Evolutionary conservation across 2,797 vertebrate genomes (phyloP), one percentile per base, ranked within the genome.

Genomic region (Atherinosoma microstoma): DNA sequence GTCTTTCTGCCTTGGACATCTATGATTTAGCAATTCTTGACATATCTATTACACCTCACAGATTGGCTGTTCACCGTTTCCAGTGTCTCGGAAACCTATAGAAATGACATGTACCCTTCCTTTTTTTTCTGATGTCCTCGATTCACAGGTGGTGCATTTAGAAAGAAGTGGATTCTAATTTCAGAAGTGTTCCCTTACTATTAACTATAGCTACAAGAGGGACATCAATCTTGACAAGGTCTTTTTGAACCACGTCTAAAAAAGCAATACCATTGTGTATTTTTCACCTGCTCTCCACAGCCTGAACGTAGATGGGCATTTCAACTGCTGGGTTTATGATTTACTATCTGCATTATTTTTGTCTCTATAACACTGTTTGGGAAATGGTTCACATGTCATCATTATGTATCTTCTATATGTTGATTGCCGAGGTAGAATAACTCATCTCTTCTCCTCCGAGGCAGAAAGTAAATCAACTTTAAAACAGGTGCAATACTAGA

Each of bases 21-120:
- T 94, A 94, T 95, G 95, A 96, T 95, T 96, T 96, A 95, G 94
- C 93, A 94, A 94, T 94, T 95, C 95, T 93, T 96, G 94, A 95
- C 95, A 96, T 94, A 95, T 95, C 95, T 94, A 96, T 96, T 95
- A 95, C 93, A 91, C 89, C 87, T 85, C 93, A 87, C 90, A 95
- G 95, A 95, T 95, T 95, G 95, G 94, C 94, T 94, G 92, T 90
- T 94, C 94, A 93, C 91, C 87, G 83, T 90, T 91, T 89, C 80
- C 88, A 79, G 88, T 91, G 90, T 93, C 93, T 93, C 58, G 73
- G 85, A 91, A 93, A 92, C 92, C 94, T 94, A 94, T 93, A 95
- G 94, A 94, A 94, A 94, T 94, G 93, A 94, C 94, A 94, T 86
- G 84, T 77, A 90, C 89, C 86, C 87, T 90, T 92, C 85, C 83